Evolutionary conservation across 2,888 invertebrate species (phyloP).

Genomic region (Orthosia gracilis): DNA sequence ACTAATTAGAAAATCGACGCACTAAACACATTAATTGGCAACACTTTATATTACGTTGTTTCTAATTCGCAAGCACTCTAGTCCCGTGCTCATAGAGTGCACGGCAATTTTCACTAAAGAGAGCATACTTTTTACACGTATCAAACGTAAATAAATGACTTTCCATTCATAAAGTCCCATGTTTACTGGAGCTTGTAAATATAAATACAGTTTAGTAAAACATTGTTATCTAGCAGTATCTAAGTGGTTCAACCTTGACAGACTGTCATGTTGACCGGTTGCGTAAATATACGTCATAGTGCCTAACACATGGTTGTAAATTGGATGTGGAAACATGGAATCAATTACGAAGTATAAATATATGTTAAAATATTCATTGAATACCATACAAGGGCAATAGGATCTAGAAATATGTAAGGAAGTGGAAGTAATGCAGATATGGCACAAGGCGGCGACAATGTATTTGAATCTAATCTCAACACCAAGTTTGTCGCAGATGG

Average conservation of each 20-base stretch:
- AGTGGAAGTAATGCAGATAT: background rate
- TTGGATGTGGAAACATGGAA: slow-evolving; percentile 18
- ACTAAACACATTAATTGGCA: slow-evolving; percentile 13
- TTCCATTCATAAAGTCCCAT: slow-evolving; percentile 43
- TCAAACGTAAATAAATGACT: slow-evolving; percentile 10
- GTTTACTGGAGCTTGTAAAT: slow-evolving; percentile 42
- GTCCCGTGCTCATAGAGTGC: background rate
- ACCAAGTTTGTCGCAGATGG: background rate
- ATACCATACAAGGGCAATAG: background rate
- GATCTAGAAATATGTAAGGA: slow-evolving; percentile 2
- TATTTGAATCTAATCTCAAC: background rate
- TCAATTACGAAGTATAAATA: background rate
- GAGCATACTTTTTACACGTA: background rate
- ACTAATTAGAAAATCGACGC: background rate
- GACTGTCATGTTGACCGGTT: slow-evolving; percentile 45
- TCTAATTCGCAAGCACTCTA: background rate
- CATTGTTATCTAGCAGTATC: slow-evolving; percentile 56
- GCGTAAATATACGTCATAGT: slow-evolving; percentile 47
- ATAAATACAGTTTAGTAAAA: slow-evolving; percentile 44
- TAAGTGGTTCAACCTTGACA: slow-evolving; percentile 55
- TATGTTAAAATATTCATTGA: background rate
- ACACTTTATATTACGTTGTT: background rate
- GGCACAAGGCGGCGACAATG: background rate
- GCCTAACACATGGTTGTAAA: slow-evolving; percentile 31
- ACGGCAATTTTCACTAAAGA: background rate